Evolutionary conservation across 2,888 invertebrate genomes (phyloP), one percentile per base, ranked within the genome.

Genomic region (Thyatira batis): DNA sequence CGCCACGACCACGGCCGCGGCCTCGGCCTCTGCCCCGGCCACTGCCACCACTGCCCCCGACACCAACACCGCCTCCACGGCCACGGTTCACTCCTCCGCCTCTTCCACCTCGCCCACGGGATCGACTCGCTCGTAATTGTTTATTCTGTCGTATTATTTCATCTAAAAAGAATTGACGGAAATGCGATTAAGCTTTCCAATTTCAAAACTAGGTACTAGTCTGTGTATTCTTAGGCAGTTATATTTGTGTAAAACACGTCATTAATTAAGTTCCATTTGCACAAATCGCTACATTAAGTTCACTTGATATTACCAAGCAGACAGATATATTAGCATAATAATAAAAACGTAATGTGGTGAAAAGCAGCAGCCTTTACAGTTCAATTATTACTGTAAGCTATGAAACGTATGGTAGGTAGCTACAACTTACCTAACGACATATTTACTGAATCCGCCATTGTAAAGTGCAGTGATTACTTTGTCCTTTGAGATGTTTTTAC

Each of bases 101-200:
- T 20, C 43, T 4, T n/a, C 50, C 49, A 17, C 65, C 55, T 39
- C 69, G 53, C 33, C 65, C 54, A 53, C 89, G 84, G 56, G 84
- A 77, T 67, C 90, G 68, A 60, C 83, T 87, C 0, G 72, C 78
- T 49, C 90, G 85, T 62, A 76, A 80, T 59, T 78, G 74, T 55
- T 77, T 76, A 52, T 80, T 85, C 67, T 88, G 84, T 67, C 85
- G 80, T 54, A 91, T 91, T 10, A 91, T 89, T 20, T 91, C 90
- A 76, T 91, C 90, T 91, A 67, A n/a, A 72, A 51, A 20, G 13
- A 56, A 67, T 25, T 50, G 25, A n/a, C n/a, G n/a, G n/a, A n/a
- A n/a, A n/a, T n/a, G n/a, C n/a, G n/a, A n/a, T 21, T 21, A 46
- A 25, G 10, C 21, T 10, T n/a, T 11, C 10, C 10, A 30, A 49